Conservation (phyloP, 2,888 invertebrate species). For the Furcula furcula region DNA sequence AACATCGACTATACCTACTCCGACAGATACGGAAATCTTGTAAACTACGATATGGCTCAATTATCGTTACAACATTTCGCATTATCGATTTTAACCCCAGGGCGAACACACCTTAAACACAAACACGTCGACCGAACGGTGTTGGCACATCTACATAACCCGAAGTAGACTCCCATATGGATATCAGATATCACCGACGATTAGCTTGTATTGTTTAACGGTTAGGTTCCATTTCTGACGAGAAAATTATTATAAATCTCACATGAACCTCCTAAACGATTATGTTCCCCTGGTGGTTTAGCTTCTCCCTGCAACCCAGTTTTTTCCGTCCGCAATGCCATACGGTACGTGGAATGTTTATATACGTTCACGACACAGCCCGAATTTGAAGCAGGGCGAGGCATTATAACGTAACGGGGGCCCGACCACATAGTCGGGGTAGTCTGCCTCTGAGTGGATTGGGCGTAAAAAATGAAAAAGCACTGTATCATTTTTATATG, state of each 20-base stretch:
- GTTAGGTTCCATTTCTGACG: slow-evolving; percentile 19
- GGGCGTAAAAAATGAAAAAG: slow-evolving; percentile 1
- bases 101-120: slow-evolving; percentile 2
- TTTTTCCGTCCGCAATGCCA: slow-evolving; percentile 8
- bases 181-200: slow-evolving; percentile 13
- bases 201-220: slow-evolving; percentile 17
- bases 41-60: neutral
- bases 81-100: slow-evolving; percentile 6
- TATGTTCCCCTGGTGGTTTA: slow-evolving; percentile 18
- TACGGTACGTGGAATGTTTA: slow-evolving; percentile 39
- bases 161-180: slow-evolving; percentile 8
- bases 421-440: no score
- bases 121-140: slow-evolving; percentile 3
- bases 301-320: slow-evolving; percentile 6
- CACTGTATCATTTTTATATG: neutral
- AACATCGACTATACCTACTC: no score
- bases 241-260: slow-evolving; percentile 37
- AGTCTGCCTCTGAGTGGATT: slow-evolving; percentile 1
- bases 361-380: slow-evolving; percentile 37
- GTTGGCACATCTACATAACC: slow-evolving; percentile 2
- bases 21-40: neutral
- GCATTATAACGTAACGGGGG: slow-evolving; percentile 32
- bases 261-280: slow-evolving; percentile 14
- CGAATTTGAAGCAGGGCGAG: slow-evolving; percentile 40
- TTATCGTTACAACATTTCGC: slow-evolving; percentile 7